Percentiles rank a stretch among this genome's conserved stretches.
phyloP scores from a whole-genome alignment of 2,888 invertebrate genomes.

The Acleris emargana region DNA sequence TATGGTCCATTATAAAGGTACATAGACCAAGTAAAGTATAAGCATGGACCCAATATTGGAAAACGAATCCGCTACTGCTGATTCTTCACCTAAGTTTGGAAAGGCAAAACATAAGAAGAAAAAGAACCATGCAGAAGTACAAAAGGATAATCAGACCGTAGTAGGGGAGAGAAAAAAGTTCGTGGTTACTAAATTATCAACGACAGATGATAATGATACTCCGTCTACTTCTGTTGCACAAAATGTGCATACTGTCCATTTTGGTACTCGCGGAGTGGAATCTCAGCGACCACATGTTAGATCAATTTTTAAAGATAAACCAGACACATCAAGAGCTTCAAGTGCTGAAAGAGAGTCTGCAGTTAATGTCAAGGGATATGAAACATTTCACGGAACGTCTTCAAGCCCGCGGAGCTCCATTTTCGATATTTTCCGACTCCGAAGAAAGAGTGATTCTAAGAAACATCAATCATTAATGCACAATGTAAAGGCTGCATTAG shows the following conservation, averaged over 20 bases:
- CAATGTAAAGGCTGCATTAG: slow-evolving; percentile 56
- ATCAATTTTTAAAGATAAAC: slow-evolving; percentile 74
- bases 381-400: slow-evolving; percentile 79
- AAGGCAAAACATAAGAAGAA: slow-evolving; percentile 77
- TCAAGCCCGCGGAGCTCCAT: slow-evolving; percentile 79
- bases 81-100: slow-evolving; percentile 69
- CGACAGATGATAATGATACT: slow-evolving; percentile 63
- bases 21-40: slow-evolving; percentile 48
- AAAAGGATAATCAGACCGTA: slow-evolving; percentile 69
- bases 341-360: slow-evolving; percentile 70
- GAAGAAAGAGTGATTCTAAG: slow-evolving; percentile 78
- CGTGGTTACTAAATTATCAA: slow-evolving; percentile 73
- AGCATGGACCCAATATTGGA: slow-evolving; percentile 79
- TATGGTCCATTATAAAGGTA: slow-evolving; percentile 66
- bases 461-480: slow-evolving; percentile 65
- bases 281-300: slow-evolving; percentile 76
- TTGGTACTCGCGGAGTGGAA: slow-evolving; percentile 76
- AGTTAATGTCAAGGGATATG: slow-evolving; percentile 68
- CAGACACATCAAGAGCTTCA: slow-evolving; percentile 67
- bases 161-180: slow-evolving; percentile 75
- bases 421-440: slow-evolving; percentile 78
- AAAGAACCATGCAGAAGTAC: slow-evolving; percentile 58
- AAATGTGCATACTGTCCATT: slow-evolving; percentile 78
- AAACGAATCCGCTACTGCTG: slow-evolving; percentile 75
- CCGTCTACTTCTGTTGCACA: slow-evolving; percentile 62